Base-by-base conservation (phyloP, 2,797 vertebrate species). In the Falco cherrug region DNA sequence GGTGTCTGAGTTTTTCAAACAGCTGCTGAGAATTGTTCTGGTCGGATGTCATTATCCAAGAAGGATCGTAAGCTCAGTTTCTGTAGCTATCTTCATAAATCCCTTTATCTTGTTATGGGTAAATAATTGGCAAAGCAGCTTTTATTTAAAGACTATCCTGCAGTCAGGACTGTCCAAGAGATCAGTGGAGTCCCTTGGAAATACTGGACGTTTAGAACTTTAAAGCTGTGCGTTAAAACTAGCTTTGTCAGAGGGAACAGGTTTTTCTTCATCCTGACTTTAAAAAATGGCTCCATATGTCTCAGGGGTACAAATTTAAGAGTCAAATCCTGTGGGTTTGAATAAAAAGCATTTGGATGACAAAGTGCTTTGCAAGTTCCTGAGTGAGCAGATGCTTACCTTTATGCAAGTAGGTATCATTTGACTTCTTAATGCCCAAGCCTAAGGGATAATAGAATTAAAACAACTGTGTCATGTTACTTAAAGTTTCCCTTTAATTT, bases 21-120 rank as follows among this genome's bases (percentile, higher is more conserved):
- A 98, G 97, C 97, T 98, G 98, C 92, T 86, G 81, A 74, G 93
- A 81, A 83, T 92, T 77, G 51, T 54, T 94, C 37, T 96, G 57
- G 75, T 91, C 59, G 15, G 35, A 75, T 70, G 78, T 85, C 92
- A 78, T 81, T 56, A 84, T 84, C 56, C 64, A 61, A 65, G 89
- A 50, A 87, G 67, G 79, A 70, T 35, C 8, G 17, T 26, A 57
- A 93, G 56, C 25, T 53, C 41, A 37, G 16, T 86, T 92, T 75
- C 37, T 91, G 20, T 31, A 20, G 50, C 14, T 8, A 10, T 75
- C 43, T 84, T 79, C 35, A n/a, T 71, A 69, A 93, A 51, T 6
- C 11, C 1, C 61, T 84, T 86, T 33, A 65, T 79, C 80, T 93
- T 57, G 29, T 78, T 76, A n/a, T 3, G 59, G 43, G 45, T 79